A percentile compares a stretch with the other conserved stretches of the same genome.
phyloP scores from a whole-genome alignment of 2,797 vertebrate genomes.

The Chlorospingus flavigularis region DNA sequence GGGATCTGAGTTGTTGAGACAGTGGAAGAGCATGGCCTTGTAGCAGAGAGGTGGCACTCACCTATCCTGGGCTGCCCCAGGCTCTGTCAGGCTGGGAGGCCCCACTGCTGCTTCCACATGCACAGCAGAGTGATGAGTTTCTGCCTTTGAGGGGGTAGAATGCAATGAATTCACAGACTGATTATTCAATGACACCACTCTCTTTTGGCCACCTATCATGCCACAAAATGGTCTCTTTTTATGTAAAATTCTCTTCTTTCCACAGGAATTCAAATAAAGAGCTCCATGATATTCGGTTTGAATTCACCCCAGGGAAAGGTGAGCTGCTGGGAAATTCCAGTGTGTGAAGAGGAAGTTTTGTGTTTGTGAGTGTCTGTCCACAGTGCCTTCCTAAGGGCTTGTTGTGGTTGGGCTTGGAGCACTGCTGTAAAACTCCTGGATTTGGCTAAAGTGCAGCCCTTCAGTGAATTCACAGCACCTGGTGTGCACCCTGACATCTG shows the following conservation, averaged over 20 bases:
- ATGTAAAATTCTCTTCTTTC: neutral
- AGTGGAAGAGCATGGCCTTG: neutral
- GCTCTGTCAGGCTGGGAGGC: neutral
- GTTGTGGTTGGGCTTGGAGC: neutral
- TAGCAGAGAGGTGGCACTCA: neutral
- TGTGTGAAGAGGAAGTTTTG: neutral
- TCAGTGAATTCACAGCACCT: neutral
- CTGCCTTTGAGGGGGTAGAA: neutral
- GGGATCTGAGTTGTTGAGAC: neutral
- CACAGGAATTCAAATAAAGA: slow-evolving; percentile 96
- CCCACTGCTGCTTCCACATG: neutral
- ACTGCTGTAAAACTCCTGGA: neutral
- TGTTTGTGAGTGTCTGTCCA: neutral
- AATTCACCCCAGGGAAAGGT: slow-evolving; percentile 98
- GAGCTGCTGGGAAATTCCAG: neutral
- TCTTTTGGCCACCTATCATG: neutral
- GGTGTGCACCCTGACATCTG: no score
- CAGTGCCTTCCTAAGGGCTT: neutral
- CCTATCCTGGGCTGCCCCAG: neutral
- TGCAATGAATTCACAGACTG: neutral
- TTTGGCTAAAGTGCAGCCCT: neutral
- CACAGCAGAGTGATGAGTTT: neutral
- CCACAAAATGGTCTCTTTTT: neutral
- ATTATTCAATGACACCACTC: neutral
- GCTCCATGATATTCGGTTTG: slow-evolving; percentile 96